These are phyloP conservation scores for Spialia ferax DNA, from an alignment of 2,888 invertebrate species.

Conservation along the genomic window DNA sequence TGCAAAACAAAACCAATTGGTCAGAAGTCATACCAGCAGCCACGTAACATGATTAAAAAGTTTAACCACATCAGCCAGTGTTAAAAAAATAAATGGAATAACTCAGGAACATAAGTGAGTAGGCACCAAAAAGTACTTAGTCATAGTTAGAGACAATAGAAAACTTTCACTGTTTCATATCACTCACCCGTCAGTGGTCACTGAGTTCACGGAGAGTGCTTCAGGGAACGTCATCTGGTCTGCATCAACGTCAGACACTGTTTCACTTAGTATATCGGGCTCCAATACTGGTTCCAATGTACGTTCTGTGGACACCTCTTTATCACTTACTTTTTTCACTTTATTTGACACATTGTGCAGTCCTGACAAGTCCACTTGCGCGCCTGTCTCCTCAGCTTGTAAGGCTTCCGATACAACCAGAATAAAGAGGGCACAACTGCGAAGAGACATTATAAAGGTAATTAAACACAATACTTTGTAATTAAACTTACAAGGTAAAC, in stretches of 20 bases:
- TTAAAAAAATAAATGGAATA: conserved; percentile 29
- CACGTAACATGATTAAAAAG: conserved; percentile 9
- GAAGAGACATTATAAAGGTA: conserved; percentile 43
- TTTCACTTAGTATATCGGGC: conserved; percentile 45
- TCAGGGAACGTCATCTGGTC: conserved; percentile 82
- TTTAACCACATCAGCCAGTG: conserved; percentile 6
- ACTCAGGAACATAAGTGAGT: conserved; percentile 23
- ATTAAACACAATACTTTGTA: not conserved
- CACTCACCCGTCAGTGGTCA: conserved; percentile 85
- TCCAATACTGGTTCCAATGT: conserved; percentile 12
- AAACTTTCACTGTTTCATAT: conserved; percentile 43
- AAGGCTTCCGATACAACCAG: conserved; percentile 87
- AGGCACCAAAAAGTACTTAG: conserved; percentile 12
- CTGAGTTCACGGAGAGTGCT: conserved; percentile 83
- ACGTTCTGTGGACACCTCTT: conserved; percentile 18
- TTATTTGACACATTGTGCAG: conserved; percentile 71
- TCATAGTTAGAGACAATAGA: conserved; percentile 32
- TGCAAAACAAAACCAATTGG: conserved; percentile 17
- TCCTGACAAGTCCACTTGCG: conserved; percentile 73
- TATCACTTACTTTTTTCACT: conserved; percentile 38
- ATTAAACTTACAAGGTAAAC: not conserved
- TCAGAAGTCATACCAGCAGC: not conserved
- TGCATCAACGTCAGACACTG: conserved; percentile 43
- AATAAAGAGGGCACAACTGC: conserved; percentile 87
- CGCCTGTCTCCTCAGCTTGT: conserved; percentile 63